Base-by-base conservation (phyloP, 2,113 vertebrate genomes). In the Cynopterus brachyotis region DNA sequence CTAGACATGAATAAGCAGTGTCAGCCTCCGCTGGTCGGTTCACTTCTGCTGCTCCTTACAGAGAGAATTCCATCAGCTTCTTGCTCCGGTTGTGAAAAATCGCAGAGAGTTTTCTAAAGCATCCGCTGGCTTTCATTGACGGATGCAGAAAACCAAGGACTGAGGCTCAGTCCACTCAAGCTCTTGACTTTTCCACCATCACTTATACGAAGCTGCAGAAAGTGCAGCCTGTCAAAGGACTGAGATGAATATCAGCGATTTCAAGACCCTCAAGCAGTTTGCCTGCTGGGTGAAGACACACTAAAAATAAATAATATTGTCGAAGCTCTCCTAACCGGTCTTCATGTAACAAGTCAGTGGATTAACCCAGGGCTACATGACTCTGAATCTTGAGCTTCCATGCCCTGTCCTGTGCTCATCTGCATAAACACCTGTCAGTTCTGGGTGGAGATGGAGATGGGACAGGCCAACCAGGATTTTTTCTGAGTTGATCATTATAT, bases 91-190 rank as follows among this genome's bases (percentile, higher is more conserved):
- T 91, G 85, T 88, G 75, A 95, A 96, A 97, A 98, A 92, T 10
- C 8, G 10, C 72, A 93, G 67, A 91, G 59, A 24, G 96, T 88
- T 97, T 96, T 96, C 93, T 57, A 16, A 95, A 97, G 90, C 66
- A 66, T 45, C 97, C 93, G 66, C 89, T 93, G 86, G 57, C 94
- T 94, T 98, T 97, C 96, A 94, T 30, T 89, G 92, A 97, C 79
- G 78, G 95, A 97, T 94, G 96, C 57, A 94, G 94, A 98, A 98
- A 97, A 60, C 82, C 53, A 96, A 97, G 89, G 55, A 28, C 24
- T 32, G 62, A 70, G 73, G 69, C 42, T 97, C 59, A 76, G 55
- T 19, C 20, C 53, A 28, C 24, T 30, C 73, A 76, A 69, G 69
- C 19, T 84, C 93, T 69, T 82, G 53, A 88, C 91, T 97, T 97